Base-by-base conservation (phyloP, 2,797 vertebrate genomes). In the Acanthiza pusilla region DNA sequence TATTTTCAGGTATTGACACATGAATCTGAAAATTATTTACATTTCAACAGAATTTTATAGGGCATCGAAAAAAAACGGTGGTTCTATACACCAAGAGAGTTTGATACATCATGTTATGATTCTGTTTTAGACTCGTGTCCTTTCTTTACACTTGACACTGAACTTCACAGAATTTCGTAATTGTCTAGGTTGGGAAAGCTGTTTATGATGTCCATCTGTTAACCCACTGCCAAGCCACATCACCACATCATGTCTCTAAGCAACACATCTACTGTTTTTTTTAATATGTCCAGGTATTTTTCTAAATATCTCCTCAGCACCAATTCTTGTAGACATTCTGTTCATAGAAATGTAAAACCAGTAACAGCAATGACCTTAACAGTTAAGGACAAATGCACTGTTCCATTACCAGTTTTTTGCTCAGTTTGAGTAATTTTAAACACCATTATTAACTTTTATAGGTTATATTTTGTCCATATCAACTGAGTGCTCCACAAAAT, bases 341-440 rank as follows among this genome's bases (percentile, higher is more conserved):
- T 45, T 67, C 23, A 67, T 63, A 60, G 77, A 66, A 67, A 82
- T 26, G 6, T 40, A 54, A 50, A 13, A 58, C 12, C 4, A 12
- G 0, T 27, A 43, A 53, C 9, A 88, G 13, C 45, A 74, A 36
- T 63, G 14, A n/a, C 38, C 0, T 0, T 42, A 45, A 54, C 3
- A 55, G 21, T 19, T 27, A 55, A 77, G 20, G 34, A 42, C 12
- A 68, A 30, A 80, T 0, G 1, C 15, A 76, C 16, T 13, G 21
- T 34, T 72, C 30, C 16, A 45, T 12, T 55, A 34, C 11, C 16
- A 84, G 10, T 9, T 65, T 68, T 68, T 65, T 57, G 16, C 16
- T 68, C 34, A 16, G 9, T 75, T 62, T 58, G 10, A 75, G 5
- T 74, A 54, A 55, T 47, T 81, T 78, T 8, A 54, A 77, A 50